Evolutionary conservation across 2,113 vertebrate genomes (phyloP), one percentile per base, ranked within the genome.

Genomic region (Perognathus longimembris): DNA sequence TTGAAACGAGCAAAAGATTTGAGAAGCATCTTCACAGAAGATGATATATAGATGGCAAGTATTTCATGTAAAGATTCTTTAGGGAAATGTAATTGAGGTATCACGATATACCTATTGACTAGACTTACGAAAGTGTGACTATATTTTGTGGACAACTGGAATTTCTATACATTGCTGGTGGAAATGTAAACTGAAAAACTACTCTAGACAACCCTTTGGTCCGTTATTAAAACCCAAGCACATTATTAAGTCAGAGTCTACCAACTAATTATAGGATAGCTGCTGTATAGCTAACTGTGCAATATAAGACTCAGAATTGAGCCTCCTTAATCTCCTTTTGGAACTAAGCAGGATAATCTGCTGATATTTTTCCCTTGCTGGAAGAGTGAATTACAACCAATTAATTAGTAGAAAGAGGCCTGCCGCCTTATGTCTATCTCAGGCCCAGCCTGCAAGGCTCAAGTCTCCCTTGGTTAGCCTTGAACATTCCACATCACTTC

Each of bases 401-500:
- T 61, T 66, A 88, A 36, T n/a, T n/a, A 79, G 89, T 11, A 67
- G 75, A 80, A 79, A 79, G 69, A 75, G 34, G 5, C 6, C 14
- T 83, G n/a, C 45, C 64, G 83, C 76, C 20, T n/a, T 54, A 50
- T 2, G 30, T 28, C 5, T 71, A 3, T 64, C 42, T 79, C 50
- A 36, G 45, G 34, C 20, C 69, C 64, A 73, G 54, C 34, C 34
- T 64, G 34, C 1, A 15, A 96, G 34, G 18, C 45, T 85, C 17
- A 1, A 2, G 38, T 63, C 28, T 17, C 40, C 42, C 12, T 2
- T 15, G 24, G 28, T 88, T 81, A 89, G 34, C 54, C 75, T 80
- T 90, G 85, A 75, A 84, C 88, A 93, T 50, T 73, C 69, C 90
- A 10, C 57, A 67, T 84, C 79, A 54, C 76, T 57, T 88, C 76